Conservation (phyloP, 2,797 vertebrate genomes). For the Halcyon leucocephala region DNA sequence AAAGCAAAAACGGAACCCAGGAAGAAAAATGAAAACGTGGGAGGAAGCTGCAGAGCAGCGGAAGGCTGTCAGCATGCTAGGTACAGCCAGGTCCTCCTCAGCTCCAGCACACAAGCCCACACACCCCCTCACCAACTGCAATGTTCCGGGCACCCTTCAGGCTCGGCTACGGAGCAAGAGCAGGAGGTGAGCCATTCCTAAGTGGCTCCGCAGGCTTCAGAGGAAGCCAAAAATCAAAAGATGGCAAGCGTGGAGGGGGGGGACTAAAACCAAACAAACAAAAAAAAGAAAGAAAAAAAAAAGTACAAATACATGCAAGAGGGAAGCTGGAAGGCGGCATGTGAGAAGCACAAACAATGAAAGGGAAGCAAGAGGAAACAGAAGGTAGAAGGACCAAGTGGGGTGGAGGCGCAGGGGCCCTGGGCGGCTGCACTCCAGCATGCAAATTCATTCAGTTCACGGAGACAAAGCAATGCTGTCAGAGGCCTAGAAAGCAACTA, state of each 20-base stretch:
- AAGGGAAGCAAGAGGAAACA: constrained; percentile 64
- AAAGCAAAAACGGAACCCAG: not conserved
- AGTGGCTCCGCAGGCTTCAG: not conserved
- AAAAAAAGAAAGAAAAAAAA: not conserved
- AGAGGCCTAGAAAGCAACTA: constrained; percentile 24
- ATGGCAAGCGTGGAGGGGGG: not conserved
- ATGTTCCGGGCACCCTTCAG: fast-evolving
- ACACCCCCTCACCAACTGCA: not conserved
- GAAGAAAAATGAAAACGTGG: not conserved
- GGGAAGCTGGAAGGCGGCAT: constrained; percentile 10
- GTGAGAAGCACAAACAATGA: not conserved
- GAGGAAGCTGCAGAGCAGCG: not conserved
- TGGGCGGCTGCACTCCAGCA: not conserved
- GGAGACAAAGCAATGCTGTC: not conserved
- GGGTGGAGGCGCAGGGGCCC: not conserved
- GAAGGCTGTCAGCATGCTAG: not conserved
- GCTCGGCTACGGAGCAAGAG: fast-evolving
- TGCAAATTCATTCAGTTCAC: constrained; percentile 31
- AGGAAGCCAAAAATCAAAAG: not conserved
- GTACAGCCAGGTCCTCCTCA: not conserved
- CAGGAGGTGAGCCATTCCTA: not conserved
- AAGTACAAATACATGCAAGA: not conserved
- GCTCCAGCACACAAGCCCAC: not conserved
- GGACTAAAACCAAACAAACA: not conserved
- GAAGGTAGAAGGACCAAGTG: not conserved